Evolutionary conservation across 2,797 vertebrate genomes (phyloP).

Genomic region (Zalophus californianus): DNA sequence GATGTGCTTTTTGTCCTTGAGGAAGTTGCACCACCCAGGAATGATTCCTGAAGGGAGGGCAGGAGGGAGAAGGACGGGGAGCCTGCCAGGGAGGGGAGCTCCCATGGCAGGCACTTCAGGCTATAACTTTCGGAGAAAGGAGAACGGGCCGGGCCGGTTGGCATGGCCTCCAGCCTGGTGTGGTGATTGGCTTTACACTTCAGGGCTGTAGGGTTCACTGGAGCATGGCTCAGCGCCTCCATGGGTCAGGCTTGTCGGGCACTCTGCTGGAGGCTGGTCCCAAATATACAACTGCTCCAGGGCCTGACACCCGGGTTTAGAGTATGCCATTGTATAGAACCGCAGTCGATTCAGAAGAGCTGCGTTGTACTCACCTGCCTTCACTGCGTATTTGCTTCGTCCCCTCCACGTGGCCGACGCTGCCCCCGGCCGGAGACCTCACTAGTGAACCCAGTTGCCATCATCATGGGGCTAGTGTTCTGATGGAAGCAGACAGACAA

Average conservation of each 20-base stretch:
- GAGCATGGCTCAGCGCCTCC: rapidly evolving
- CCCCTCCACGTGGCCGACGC: neutral
- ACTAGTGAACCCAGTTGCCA: neutral
- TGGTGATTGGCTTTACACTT: neutral
- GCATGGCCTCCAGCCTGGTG: neutral
- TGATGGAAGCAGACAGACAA: neutral
- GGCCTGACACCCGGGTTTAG: neutral
- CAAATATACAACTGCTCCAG: neutral
- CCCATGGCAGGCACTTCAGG: rapidly evolving
- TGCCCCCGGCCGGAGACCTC: neutral
- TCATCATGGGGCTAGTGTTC: neutral
- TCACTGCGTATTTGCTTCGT: neutral
- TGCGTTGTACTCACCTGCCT: rapidly evolving
- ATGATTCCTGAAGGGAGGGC: neutral
- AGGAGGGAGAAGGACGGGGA: neutral
- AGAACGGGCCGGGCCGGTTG: neutral
- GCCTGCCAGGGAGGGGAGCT: neutral
- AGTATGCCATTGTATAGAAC: neutral
- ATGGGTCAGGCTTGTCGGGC: rapidly evolving
- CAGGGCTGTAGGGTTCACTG: neutral
- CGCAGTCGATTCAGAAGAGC: neutral
- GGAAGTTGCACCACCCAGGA: neutral
- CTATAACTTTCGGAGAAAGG: neutral
- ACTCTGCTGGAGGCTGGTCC: neutral
- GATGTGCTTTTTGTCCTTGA: neutral